Evolutionary conservation across 1,140 invertebrate species (phyloP), one percentile per base, ranked within the genome.

Genomic region (Hyphantria cunea): DNA sequence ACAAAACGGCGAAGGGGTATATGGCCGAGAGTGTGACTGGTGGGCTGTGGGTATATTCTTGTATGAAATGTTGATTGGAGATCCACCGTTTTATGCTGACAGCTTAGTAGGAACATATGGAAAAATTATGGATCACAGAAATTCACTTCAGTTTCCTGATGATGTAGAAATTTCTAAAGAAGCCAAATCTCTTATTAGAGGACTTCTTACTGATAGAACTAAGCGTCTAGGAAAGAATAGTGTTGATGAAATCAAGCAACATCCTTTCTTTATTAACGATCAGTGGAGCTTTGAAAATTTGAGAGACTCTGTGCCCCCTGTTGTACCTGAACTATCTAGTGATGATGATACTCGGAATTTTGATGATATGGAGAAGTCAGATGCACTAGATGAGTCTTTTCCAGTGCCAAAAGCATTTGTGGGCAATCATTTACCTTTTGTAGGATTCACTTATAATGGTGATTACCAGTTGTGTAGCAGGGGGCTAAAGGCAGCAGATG

Each of bases 271-370:
- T 87, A 93, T 95, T 64, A 99, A 99, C 90, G 97, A 99, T 78
- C 95, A 98, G 70, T 99, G 99, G 98, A 98, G 95, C 25, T 99
- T 99, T 92, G 96, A 98, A 37, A 99, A 97, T 86, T 95, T 99
- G 51, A 92, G 98, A 70, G 95, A 98, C 78, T 96, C 97, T 79
- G 96, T 97, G 44, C 98, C 99, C 6, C 99, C 99, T 3, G 97
- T 99, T 31, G 97, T 99, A 11, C 98, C 99, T 13, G 98, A 99
- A 80, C 91, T 99, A 13, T 93, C 93, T 3, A 96, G 98, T 48
- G 99, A 99, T 89, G 98, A 99, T 88, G 99, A 99, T 85, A 99
- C 99, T 0, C 96, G 97, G 75, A 98, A 99, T 92, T 99, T 99
- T 92, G 98, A 99, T 86, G 98, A 99, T 74, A 96, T 99, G 52